Percentiles rank a stretch among this genome's conserved stretches.
phyloP scores from a whole-genome alignment of 2,113 vertebrate species.

The Anthoscopus minutus region DNA sequence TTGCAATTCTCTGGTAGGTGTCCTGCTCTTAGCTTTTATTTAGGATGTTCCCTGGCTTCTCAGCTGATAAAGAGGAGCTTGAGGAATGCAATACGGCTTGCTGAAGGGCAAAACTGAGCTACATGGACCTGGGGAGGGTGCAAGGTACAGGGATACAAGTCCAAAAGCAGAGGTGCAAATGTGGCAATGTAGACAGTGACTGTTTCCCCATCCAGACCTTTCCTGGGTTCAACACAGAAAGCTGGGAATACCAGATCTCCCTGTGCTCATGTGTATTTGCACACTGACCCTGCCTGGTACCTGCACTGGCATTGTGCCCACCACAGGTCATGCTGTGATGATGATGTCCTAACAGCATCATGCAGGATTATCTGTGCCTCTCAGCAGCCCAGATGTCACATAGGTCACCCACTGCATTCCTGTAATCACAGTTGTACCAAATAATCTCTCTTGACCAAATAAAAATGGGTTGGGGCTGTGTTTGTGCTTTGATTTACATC shows the following conservation, averaged over 20 bases:
- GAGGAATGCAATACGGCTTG: accelerated
- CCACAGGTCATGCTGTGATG: not conserved
- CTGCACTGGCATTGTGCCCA: not conserved
- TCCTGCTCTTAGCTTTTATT: not conserved
- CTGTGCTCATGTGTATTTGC: not conserved
- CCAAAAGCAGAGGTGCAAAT: not conserved
- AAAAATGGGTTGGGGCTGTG: not conserved
- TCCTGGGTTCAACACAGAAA: not conserved
- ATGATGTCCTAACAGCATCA: not conserved
- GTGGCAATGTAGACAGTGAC: not conserved
- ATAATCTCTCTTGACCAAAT: not conserved
- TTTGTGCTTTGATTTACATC: conserved; percentile 26
- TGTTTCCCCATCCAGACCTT: not conserved
- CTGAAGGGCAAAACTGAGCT: not conserved
- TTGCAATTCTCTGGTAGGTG: not conserved
- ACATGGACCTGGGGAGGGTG: not conserved
- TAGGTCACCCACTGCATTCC: not conserved
- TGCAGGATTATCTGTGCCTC: not conserved
- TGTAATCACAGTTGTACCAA: not conserved
- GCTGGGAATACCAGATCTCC: not conserved
- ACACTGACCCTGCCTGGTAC: not conserved
- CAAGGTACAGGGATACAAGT: not conserved
- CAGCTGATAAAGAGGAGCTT: not conserved
- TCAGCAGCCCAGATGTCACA: not conserved
- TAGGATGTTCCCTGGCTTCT: not conserved